Evolutionary conservation across 1,140 invertebrate genomes (phyloP).

Genomic region (Pogonomyrmex barbatus): DNA sequence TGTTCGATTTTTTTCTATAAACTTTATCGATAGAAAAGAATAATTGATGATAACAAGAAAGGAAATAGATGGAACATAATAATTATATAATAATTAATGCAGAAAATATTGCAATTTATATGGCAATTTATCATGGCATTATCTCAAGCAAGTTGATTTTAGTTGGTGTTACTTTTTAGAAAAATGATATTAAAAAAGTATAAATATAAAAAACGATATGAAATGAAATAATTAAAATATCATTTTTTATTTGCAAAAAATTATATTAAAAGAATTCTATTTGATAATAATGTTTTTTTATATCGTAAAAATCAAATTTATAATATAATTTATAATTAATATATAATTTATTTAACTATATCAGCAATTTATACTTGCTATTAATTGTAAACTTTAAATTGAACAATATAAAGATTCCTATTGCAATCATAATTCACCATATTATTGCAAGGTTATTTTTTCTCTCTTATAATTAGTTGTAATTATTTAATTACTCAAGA

Average conservation of each 20-base stretch:
- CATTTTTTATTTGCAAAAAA: not conserved
- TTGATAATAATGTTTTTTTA: not conserved
- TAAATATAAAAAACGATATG: not conserved
- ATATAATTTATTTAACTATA: too few relatives aligned
- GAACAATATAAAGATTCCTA: not conserved
- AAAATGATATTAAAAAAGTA: not conserved
- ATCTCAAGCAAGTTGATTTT: constrained; percentile 28
- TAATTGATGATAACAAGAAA: not conserved
- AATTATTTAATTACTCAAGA: constrained; percentile 10
- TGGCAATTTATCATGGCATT: constrained; percentile 29
- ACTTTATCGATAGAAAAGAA: not conserved
- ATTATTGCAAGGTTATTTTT: not conserved
- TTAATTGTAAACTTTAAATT: not conserved
- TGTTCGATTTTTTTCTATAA: not conserved
- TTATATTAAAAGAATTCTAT: not conserved
- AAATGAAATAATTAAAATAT: not conserved
- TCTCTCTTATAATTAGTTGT: not conserved
- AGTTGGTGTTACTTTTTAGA: not conserved
- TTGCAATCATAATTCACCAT: not conserved
- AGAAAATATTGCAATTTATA: constrained; percentile 32
- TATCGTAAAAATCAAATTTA: not conserved
- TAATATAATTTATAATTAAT: too few relatives aligned
- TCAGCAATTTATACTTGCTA: not conserved
- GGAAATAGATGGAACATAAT: not conserved
- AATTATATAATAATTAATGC: not conserved